Evolutionary conservation across 2,113 vertebrate species (phyloP), one percentile per base, ranked within the genome.

Genomic region (Bubo blakistoni): DNA sequence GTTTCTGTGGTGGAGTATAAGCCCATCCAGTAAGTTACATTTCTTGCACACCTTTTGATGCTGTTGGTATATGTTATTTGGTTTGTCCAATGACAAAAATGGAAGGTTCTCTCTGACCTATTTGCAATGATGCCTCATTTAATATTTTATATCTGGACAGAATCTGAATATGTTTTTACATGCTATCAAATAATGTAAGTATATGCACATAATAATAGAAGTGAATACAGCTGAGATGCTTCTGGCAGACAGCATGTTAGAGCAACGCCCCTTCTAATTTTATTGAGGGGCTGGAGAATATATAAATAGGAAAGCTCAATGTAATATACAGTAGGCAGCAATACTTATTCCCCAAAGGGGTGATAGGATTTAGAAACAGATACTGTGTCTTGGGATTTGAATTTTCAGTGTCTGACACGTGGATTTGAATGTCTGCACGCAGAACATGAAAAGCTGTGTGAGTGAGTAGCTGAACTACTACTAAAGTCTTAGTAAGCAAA

Each of bases 181-280:
- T 67, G 54, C 83, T 93, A 74, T 77, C 69, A 88, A 93, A 94
- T 88, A 80, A 92, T 79, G 44, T 84, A 73, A 95, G 71, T 69
- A 62, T 83, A 93, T 95, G 84, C 49, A 95, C 81, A 24, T 85
- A 89, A 91, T 77, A 61, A 90, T 34, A 63, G 44, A 40, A 57
- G 55, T 29, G 42, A 82, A 92, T 66, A 82, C 13, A 84, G 26
- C 78, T 44, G 74, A 59, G 51, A 63, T 74, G 29, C 54, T 95
- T 82, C 58, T 70, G 72, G 59, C 71, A 82, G 65, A 69, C 55
- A 86, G 30, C 51, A 22, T 42, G 62, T 92, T 79, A 55, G 34
- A 89, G 58, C 74, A 88, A 32, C 1, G 0, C 32, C 52, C 46
- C 78, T 90, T 89, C 82, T 83, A n/a, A 93, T 90, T 91, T 87